These are phyloP conservation scores for Eucera pruinosa DNA, from an alignment of 2,888 invertebrate species.

Conservation along the genomic window DNA sequence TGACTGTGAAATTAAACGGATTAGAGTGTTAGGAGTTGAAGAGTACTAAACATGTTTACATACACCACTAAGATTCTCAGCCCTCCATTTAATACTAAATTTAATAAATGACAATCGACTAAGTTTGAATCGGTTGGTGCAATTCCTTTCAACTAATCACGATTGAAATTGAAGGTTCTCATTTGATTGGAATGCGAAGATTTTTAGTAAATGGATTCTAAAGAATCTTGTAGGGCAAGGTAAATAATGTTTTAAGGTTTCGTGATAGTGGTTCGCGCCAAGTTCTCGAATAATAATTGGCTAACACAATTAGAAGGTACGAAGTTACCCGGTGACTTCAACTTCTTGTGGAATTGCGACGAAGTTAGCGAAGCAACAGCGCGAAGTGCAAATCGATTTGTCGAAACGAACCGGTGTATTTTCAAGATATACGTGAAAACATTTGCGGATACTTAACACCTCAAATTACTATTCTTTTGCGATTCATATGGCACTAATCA, in stretches of 20 bases:
- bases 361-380: slow-evolving; percentile 9
- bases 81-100: too few relatives aligned
- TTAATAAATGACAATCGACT: too few relatives aligned
- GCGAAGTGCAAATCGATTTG: slow-evolving; percentile 18
- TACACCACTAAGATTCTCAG: too few relatives aligned
- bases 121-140: too few relatives aligned
- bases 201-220: neutral
- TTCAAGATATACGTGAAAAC: neutral
- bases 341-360: slow-evolving; percentile 14
- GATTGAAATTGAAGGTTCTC: too few relatives aligned
- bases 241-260: slow-evolving; percentile 10
- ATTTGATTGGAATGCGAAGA: neutral
- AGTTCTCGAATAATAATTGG: slow-evolving; percentile 30
- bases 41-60: too few relatives aligned
- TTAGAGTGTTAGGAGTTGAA: too few relatives aligned
- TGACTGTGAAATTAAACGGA: too few relatives aligned
- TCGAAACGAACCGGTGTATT: slow-evolving; percentile 3
- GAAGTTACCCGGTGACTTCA: slow-evolving; percentile 26
- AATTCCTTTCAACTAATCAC: too few relatives aligned
- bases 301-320: slow-evolving; percentile 26
- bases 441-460: neutral
- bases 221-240: neutral
- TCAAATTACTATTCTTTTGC: neutral
- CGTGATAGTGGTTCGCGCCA: neutral
- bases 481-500: too few relatives aligned